Conservation (phyloP, 2,888 invertebrate species). For the Tachina lurida region DNA sequence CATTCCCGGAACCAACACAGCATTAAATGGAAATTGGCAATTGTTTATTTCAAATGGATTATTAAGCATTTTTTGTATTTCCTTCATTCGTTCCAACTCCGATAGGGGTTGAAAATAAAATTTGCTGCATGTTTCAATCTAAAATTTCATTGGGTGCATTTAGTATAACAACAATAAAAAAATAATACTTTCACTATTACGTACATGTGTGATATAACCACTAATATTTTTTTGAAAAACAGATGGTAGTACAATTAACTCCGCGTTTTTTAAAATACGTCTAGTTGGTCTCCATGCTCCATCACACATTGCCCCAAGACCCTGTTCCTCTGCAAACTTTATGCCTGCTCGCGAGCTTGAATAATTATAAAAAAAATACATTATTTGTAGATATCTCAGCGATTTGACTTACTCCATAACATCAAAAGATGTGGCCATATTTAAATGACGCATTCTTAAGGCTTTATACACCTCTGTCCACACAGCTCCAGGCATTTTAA, state of each 20-base stretch:
- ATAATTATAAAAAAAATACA: conserved; percentile 1
- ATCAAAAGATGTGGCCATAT: conserved; percentile 74
- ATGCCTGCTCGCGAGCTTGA: conserved; percentile 84
- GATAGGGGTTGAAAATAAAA: conserved; percentile 81
- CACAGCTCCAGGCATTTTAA: conserved; percentile 86
- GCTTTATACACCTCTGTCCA: conserved; percentile 90
- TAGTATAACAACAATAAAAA: background rate
- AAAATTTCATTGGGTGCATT: background rate
- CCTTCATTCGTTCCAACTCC: conserved; percentile 76
- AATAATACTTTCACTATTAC: conserved; percentile 67
- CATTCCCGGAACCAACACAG: conserved; percentile 83
- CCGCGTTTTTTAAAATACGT: conserved; percentile 80
- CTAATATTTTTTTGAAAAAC: conserved; percentile 84
- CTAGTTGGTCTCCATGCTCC: conserved; percentile 77
- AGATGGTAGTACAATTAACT: conserved; percentile 85
- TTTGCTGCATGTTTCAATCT: conserved; percentile 80
- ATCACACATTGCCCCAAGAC: conserved; percentile 78
- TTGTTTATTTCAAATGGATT: conserved; percentile 76
- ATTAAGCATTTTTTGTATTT: conserved; percentile 82
- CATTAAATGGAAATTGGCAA: conserved; percentile 74
- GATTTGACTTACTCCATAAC: conserved; percentile 79
- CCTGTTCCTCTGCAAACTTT: conserved; percentile 81
- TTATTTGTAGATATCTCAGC: background rate
- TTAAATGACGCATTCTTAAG: conserved; percentile 87
- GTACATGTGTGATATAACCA: conserved; percentile 85